Conservation (phyloP, 37 sponge, comb jelly and placozoan species). For the Theonella swinhoei region DNA sequence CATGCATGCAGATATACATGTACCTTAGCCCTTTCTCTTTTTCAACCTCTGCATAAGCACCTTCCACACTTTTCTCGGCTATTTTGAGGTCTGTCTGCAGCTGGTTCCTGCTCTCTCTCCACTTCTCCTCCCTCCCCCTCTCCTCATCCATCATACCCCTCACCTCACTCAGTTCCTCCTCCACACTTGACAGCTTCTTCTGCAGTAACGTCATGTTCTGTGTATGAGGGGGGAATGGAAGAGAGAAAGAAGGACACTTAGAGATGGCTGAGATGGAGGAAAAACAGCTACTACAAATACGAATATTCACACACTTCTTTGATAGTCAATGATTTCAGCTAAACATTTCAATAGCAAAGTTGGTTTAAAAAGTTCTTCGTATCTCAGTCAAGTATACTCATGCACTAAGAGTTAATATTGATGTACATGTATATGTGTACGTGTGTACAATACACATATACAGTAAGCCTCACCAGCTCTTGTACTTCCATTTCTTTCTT, state of each 20-base stretch:
- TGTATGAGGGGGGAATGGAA: not conserved
- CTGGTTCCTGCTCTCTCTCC: constrained; percentile 25
- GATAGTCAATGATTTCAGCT: too few species aligned
- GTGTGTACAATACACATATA: not conserved
- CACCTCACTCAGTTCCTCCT: constrained; percentile 42
- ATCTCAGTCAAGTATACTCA: too few species aligned
- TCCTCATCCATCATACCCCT: constrained; percentile 17
- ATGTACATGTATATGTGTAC: too few species aligned
- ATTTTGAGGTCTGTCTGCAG: constrained; percentile 60
- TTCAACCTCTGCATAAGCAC: constrained; percentile 3
- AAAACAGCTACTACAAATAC: too few species aligned
- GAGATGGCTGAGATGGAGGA: not conserved
- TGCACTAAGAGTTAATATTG: too few species aligned
- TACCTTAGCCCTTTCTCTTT: constrained; percentile 58
- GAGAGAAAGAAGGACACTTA: not conserved
- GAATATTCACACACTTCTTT: too few species aligned
- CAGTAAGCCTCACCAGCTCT: constrained; percentile 36
- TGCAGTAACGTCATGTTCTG: constrained; percentile 34
- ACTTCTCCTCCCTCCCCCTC: constrained; percentile 7
- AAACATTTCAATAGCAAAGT: too few species aligned
- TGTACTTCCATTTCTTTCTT: constrained; percentile 42
- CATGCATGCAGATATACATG: too few species aligned
- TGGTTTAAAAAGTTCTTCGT: too few species aligned
- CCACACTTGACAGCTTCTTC: constrained; percentile 31
- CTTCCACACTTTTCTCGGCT: constrained; percentile 56